A percentile compares a stretch with the other conserved stretches of the same genome.
phyloP scores from a whole-genome alignment of 2,888 invertebrate genomes.

The Drosophila infuscata region DNA sequence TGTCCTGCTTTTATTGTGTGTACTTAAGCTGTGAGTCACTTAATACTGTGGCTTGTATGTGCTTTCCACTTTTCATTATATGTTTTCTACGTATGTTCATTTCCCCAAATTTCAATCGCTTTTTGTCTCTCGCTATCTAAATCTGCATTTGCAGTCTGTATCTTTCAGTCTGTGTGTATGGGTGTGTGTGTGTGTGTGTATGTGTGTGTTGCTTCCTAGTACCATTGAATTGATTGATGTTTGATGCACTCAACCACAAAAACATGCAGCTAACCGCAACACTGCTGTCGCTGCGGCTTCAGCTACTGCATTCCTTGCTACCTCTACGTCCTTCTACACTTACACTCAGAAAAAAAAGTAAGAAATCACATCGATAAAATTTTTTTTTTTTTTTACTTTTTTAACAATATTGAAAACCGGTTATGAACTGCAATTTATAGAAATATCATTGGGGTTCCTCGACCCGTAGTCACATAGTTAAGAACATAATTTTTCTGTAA shows the following conservation, averaged over 20 bases:
- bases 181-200: conserved; percentile 20
- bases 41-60: conserved; percentile 69
- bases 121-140: conserved; percentile 30
- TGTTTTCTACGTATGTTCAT: conserved; percentile 54
- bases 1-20: conserved; percentile 44
- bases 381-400: no score
- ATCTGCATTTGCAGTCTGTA: conserved; percentile 29
- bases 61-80: conserved; percentile 70
- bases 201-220: conserved; percentile 56
- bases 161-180: neutral
- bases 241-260: conserved; percentile 79
- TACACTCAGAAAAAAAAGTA: conserved; percentile 1
- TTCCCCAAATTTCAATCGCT: conserved; percentile 59
- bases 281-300: conserved; percentile 50
- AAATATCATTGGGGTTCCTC: neutral
- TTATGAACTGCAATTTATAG: no score
- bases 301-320: conserved; percentile 17
- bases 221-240: conserved; percentile 80
- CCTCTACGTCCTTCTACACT: neutral
- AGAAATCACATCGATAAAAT: neutral
- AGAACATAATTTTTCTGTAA: neutral
- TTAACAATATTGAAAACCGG: no score
- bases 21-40: conserved; percentile 64
- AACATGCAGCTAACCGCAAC: conserved; percentile 76
- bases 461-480: no score